A percentile compares a stretch with the other conserved stretches of the same genome.
phyloP scores from a whole-genome alignment of 2,113 vertebrate genomes.

The Pontoporia blainvillei region DNA sequence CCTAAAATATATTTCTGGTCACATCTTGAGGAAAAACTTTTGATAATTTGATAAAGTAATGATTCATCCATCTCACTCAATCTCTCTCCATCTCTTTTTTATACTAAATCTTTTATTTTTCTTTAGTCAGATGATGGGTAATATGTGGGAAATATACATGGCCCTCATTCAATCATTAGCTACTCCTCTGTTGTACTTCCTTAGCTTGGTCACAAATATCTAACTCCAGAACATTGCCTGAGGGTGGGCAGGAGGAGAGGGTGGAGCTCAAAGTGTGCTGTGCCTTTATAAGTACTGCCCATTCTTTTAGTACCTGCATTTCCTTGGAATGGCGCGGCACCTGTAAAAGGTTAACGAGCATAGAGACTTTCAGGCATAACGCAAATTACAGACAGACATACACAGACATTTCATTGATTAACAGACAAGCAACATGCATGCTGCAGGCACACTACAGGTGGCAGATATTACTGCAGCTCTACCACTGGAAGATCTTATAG shows the following conservation, averaged over 20 bases:
- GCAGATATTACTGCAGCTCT: conserved; percentile 57
- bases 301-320: conserved; percentile 63
- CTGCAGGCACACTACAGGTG: conserved; percentile 76
- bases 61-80: not conserved
- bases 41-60: not conserved
- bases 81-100: not conserved
- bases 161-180: not conserved
- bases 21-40: not conserved
- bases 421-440: conserved; percentile 75
- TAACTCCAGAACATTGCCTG: not conserved
- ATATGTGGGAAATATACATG: not conserved
- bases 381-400: conserved; percentile 66
- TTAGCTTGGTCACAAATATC: not conserved
- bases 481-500: not conserved
- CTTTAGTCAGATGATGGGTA: not conserved
- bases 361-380: conserved; percentile 72
- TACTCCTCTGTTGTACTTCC: not conserved
- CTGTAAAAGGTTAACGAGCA: conserved; percentile 80
- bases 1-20: not conserved
- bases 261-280: not conserved
- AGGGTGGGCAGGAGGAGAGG: not conserved
- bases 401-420: conserved; percentile 65
- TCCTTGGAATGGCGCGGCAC: conserved; percentile 65
- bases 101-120: not conserved
- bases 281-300: not conserved